Conservation (phyloP, 2,113 vertebrate genomes). For the Melanerpes aurifrons region DNA sequence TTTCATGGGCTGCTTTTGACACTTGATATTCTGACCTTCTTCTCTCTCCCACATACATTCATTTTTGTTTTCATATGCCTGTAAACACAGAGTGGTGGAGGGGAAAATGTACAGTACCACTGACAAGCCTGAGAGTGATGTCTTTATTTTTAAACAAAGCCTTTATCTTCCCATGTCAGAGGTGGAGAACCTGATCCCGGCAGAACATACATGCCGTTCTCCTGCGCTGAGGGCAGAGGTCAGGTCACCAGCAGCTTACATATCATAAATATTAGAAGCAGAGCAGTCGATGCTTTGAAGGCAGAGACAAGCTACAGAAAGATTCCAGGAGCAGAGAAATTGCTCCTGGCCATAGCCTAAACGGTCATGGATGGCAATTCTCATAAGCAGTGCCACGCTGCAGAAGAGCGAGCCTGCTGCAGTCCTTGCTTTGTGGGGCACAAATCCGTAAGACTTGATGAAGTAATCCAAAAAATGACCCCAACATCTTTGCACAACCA, state of each 20-base stretch:
- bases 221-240: constrained; percentile 10
- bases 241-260: constrained; percentile 34
- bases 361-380: neutral
- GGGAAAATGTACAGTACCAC: neutral
- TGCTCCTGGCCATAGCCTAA: neutral
- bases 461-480: neutral
- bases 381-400: neutral
- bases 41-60: constrained; percentile 28
- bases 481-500: neutral
- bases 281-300: constrained; percentile 70
- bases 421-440: neutral
- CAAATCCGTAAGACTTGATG: neutral
- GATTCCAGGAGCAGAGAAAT: constrained; percentile 28
- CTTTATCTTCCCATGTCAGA: neutral
- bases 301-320: constrained; percentile 75
- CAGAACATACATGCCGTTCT: neutral
- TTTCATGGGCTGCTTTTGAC: constrained; percentile 65
- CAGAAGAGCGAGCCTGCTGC: neutral
- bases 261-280: constrained; percentile 77
- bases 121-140: neutral
- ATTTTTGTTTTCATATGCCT: constrained; percentile 8
- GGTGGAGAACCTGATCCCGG: neutral
- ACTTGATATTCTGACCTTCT: constrained; percentile 66
- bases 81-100: neutral
- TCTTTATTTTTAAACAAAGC: constrained; percentile 45